Evolutionary conservation across 2,113 vertebrate species (phyloP), one percentile per base, ranked within the genome.

Genomic region (Oreotrochilus melanogaster): DNA sequence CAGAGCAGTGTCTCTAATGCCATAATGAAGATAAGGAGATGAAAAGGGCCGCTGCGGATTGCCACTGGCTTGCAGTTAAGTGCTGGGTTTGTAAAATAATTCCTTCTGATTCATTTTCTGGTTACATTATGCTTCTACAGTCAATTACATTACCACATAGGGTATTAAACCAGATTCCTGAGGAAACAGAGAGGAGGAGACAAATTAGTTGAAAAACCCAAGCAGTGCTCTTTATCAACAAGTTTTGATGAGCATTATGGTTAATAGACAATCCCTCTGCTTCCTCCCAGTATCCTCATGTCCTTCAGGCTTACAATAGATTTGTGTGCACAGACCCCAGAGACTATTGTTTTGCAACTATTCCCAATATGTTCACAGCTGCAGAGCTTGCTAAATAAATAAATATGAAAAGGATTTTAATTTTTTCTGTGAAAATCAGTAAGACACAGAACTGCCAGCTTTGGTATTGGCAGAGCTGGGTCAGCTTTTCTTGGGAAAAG

Each of bases 21-120:
- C 76, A 54, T 96, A 96, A 96, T 95, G 93, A 96, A 97, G 95
- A 97, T 96, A 95, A 96, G 94, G 90, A 93, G 82, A 96, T 95
- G 82, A 92, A 94, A 92, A 93, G 37, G 90, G 82, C 90, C 73
- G 93, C 88, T 93, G 95, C 5, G 92, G 92, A 86, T 84, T 97
- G 92, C 93, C 83, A 84, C 85, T 57, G 90, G 82, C 83, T 90
- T 1, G 8, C 70, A 74, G 72, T 84, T 92, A 92, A 96, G 92
- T 86, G 79, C 69, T 94, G 94, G 95, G 88, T 95, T 97, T 97
- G 93, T 89, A 81, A 95, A 95, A 86, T 86, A 86, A 95, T 78
- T 92, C 92, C 88, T 93, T 57, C 79, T 93, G 79, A 94, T 93
- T 96, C 88, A 94, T 96, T 91, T 93, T 95, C 92, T 97, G 90